A percentile compares a stretch with the other conserved stretches of the same genome.
phyloP scores from a whole-genome alignment of 1,140 invertebrate species.

The Drosophila seguyi region DNA sequence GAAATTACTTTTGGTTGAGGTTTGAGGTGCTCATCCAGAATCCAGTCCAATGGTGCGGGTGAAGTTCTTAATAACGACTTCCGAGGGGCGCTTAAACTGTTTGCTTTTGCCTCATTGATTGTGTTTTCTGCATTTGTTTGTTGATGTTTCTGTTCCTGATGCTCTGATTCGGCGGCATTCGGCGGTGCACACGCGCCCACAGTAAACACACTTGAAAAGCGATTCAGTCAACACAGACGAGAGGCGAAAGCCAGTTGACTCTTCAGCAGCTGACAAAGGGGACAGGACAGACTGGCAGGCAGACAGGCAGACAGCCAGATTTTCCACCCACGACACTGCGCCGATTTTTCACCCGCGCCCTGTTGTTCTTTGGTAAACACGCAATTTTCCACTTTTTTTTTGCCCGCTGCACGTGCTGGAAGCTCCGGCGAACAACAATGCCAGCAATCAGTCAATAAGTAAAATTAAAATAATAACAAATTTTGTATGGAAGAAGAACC shows the following conservation, averaged over 20 bases:
- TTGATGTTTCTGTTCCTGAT: conserved; percentile 24
- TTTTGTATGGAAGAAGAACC: conserved; percentile 42
- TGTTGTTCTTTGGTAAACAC: conserved; percentile 72
- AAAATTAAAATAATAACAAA: conserved; percentile 82
- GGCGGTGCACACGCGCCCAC: conserved; percentile 63
- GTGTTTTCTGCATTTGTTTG: conserved; percentile 53
- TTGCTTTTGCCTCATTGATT: conserved; percentile 77
- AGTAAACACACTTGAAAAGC: conserved; percentile 73
- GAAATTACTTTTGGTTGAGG: conserved; percentile 14
- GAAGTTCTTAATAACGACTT: conserved; percentile 49
- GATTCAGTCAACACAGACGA: conserved; percentile 45
- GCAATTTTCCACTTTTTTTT: conserved; percentile 69
- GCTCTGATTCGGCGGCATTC: neutral
- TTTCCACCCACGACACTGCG: conserved; percentile 8
- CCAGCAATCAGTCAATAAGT: conserved; percentile 66
- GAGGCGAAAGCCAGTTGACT: conserved; percentile 25
- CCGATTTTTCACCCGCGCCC: conserved; percentile 9
- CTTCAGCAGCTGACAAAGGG: neutral
- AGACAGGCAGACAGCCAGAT: neutral
- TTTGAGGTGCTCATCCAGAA: conserved; percentile 10
- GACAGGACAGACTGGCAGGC: neutral
- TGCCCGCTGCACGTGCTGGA: conserved; percentile 34
- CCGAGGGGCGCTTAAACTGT: conserved; percentile 78
- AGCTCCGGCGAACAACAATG: conserved; percentile 29
- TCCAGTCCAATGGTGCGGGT: conserved; percentile 38